phyloP scores from a whole-genome alignment of 2,888 invertebrate species.

The Cephonodes hylas region DNA sequence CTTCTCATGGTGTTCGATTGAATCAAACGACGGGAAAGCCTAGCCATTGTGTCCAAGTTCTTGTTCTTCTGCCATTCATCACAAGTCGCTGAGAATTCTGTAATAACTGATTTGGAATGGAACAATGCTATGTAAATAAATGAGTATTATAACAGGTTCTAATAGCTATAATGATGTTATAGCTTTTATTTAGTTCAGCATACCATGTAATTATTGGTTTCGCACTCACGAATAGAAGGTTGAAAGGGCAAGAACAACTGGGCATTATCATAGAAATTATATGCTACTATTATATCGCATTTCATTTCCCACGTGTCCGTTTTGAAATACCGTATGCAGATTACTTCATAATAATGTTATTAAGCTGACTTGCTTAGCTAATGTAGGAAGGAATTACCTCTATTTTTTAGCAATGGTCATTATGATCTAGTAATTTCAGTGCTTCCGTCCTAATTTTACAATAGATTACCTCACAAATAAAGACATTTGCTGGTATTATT shows the following conservation, averaged over 20 bases:
- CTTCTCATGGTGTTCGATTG: slow-evolving; percentile 33
- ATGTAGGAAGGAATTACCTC: too few relatives aligned
- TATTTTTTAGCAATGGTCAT: too few relatives aligned
- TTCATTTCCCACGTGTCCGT: not conserved
- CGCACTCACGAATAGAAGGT: too few relatives aligned
- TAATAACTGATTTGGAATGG: not conserved
- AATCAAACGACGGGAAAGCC: slow-evolving; percentile 37
- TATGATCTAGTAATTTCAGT: too few relatives aligned
- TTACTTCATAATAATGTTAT: not conserved
- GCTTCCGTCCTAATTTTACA: too few relatives aligned
- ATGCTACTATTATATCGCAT: not conserved
- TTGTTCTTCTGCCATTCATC: not conserved
- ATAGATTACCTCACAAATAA: too few relatives aligned
- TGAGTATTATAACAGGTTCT: not conserved
- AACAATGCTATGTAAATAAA: not conserved
- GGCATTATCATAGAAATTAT: not conserved
- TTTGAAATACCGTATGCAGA: not conserved
- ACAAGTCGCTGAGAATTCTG: not conserved
- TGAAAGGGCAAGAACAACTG: not conserved
- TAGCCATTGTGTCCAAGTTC: slow-evolving; percentile 21
- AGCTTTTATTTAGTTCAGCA: not conserved
- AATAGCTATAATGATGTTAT: not conserved
- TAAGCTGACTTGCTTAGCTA: too few relatives aligned
- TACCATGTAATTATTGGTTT: too few relatives aligned
- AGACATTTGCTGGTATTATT: too few relatives aligned